phyloP scores from a whole-genome alignment of 2,113 vertebrate species.

The Percopsis transmontana region DNA sequence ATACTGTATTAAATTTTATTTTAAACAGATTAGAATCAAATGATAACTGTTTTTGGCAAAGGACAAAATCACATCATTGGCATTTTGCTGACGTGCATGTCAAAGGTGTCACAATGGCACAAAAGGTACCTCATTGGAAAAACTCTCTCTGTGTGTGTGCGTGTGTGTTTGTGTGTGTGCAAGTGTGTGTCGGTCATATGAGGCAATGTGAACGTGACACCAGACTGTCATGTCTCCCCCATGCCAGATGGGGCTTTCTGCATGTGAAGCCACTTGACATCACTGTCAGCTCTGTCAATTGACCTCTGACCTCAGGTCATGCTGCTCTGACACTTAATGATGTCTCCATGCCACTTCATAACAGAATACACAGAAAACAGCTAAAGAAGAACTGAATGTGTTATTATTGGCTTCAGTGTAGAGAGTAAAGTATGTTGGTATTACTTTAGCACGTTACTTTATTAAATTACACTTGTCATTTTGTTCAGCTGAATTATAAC shows the following conservation, averaged over 20 bases:
- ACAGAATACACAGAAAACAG: constrained; percentile 27
- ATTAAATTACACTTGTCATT: too few species aligned
- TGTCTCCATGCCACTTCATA: constrained; percentile 71
- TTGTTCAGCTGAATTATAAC: too few species aligned
- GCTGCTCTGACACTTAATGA: constrained; percentile 72
- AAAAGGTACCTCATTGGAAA: too few species aligned
- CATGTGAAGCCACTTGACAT: constrained; percentile 73
- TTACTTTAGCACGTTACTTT: too few species aligned
- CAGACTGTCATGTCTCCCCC: constrained; percentile 61
- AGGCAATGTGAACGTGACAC: constrained; percentile 45
- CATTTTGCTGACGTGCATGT: too few species aligned
- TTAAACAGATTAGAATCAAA: too few species aligned
- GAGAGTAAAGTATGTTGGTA: too few species aligned
- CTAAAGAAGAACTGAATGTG: too few species aligned
- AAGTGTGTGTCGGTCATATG: constrained; percentile 19
- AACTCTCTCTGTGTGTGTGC: neutral
- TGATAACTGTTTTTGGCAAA: too few species aligned
- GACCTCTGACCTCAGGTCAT: constrained; percentile 76
- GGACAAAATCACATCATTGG: too few species aligned
- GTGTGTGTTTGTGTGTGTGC: constrained; percentile 1
- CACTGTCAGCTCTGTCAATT: constrained; percentile 74
- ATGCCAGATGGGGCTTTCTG: constrained; percentile 74
- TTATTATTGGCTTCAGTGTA: too few species aligned
- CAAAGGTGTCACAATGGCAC: neutral
- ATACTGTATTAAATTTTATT: too few species aligned